Percentiles rank a stretch among this genome's conserved stretches.
phyloP scores from a whole-genome alignment of 2,113 vertebrate species.

The Solea senegalensis region DNA sequence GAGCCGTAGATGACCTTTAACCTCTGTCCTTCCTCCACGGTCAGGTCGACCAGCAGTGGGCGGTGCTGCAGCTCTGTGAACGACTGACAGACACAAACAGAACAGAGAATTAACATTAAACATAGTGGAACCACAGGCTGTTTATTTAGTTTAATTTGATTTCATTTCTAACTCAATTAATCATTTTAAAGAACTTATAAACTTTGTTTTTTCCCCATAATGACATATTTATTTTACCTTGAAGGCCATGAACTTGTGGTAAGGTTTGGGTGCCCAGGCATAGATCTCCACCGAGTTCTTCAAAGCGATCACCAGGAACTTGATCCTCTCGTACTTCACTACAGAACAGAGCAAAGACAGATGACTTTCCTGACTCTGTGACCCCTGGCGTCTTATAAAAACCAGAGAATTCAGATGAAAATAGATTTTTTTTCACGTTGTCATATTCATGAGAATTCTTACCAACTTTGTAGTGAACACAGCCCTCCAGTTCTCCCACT shows the following conservation, averaged over 20 bases:
- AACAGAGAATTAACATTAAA: neutral
- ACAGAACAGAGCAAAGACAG: slow-evolving; percentile 33
- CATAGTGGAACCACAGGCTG: too few species aligned
- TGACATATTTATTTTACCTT: slow-evolving; percentile 84
- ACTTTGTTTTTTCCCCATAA: neutral
- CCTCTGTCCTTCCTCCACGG: slow-evolving; percentile 97
- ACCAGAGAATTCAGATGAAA: too few species aligned
- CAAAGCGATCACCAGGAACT: slow-evolving; percentile 98
- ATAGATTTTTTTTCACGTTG: too few species aligned
- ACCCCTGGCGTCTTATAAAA: too few species aligned
- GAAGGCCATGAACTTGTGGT: slow-evolving; percentile 99
- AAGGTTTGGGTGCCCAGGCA: slow-evolving; percentile 98
- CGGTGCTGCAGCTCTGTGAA: slow-evolving; percentile 99
- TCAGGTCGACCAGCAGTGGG: slow-evolving; percentile 95
- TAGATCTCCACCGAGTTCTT: slow-evolving; percentile 99
- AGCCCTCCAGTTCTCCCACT: slow-evolving; percentile 95
- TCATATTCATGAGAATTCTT: slow-evolving; percentile 46
- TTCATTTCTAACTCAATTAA: too few species aligned
- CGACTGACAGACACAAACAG: slow-evolving; percentile 80
- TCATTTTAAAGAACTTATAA: too few species aligned
- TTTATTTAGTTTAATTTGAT: too few species aligned
- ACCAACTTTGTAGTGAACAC: slow-evolving; percentile 99
- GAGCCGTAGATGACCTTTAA: slow-evolving; percentile 99
- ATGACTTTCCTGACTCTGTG: neutral
- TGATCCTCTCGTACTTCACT: slow-evolving; percentile 99